Percentiles rank a stretch among this genome's conserved stretches.
Conservation (phyloP, 1,140 invertebrate species). For the Bombus soroeensis region DNA sequence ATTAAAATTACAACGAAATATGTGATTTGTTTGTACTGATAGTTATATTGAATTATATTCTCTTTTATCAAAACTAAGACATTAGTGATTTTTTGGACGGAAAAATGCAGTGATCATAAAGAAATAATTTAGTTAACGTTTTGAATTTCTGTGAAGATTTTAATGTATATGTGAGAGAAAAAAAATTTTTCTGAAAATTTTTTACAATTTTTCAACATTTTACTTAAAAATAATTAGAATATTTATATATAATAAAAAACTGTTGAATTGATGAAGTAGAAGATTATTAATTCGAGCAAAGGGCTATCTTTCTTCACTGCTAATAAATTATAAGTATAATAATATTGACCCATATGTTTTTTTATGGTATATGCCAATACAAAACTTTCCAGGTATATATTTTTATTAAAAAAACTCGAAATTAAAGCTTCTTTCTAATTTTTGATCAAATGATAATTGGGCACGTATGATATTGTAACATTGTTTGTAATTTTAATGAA, state of each 20-base stretch:
- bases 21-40: slow-evolving; percentile 31
- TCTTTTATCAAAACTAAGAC: slow-evolving; percentile 16
- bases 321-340: slow-evolving; percentile 45
- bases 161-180: not conserved
- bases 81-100: slow-evolving; percentile 31
- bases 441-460: not conserved
- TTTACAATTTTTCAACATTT: not conserved
- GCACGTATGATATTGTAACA: not conserved
- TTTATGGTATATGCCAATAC: slow-evolving; percentile 22
- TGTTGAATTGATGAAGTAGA: not conserved
- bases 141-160: slow-evolving; percentile 1
- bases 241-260: not conserved
- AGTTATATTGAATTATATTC: slow-evolving; percentile 20
- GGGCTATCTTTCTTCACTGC: slow-evolving; percentile 14
- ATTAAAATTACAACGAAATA: slow-evolving; percentile 28
- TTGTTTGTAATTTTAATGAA: slow-evolving; percentile 12
- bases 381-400: slow-evolving; percentile 40
- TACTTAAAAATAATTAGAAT: slow-evolving; percentile 24
- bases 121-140: slow-evolving; percentile 32
- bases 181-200: not conserved
- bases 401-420: not conserved
- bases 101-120: slow-evolving; percentile 19
- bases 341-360: slow-evolving; percentile 33
- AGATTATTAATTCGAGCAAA: slow-evolving; percentile 38
- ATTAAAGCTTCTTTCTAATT: not conserved